Base-by-base conservation (phyloP, 2,888 invertebrate species). In the Latheticus oryzae region DNA sequence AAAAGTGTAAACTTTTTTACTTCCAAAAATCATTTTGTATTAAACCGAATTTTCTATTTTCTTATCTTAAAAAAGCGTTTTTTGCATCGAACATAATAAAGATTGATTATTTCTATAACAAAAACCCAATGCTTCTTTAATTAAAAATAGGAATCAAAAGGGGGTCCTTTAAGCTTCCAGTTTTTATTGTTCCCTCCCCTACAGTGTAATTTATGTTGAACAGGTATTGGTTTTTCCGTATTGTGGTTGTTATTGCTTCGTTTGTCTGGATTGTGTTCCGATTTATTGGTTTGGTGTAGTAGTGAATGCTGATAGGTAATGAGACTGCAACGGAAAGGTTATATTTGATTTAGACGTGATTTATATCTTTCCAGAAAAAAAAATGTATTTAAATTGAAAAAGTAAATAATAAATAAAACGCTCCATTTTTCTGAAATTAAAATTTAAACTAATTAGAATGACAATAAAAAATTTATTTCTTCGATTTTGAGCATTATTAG, bases 201-300 rank as follows among this genome's bases (percentile, higher is more conserved):
- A 32, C 33, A 16, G 19, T 35, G 43, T 45, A 54, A 54, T 54
- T 54, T 54, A 54, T 54, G 53, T 54, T 37, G 53, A 54, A 19
- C 45, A 45, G 53, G 45, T 45, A 43, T 43, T 45, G 45, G 53
- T 24, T 35, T 54, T 54, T 26, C 15, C 19, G 19, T 33, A 17
- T 54, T 37, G 45, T 45, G 26, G 37, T 54, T 37, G 37, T 52
- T 52, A 52, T 42, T 42, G 52, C 24, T 8, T 19, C 42, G 19
- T 32, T 54, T 54, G 19, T 42, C 13, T 50, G 9, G 28, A 37
- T 24, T 28, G 23, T 23, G 17, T 35, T 35, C 21, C 26, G 33
- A 47, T 47, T 47, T 47, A 47, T 47, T 15, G 47, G 32, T 11
- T 28, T 15, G 26, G 28, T 24, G 16, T 17, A 21, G 13, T 9